phyloP scores from a whole-genome alignment of 1,140 invertebrate genomes.

The Drosophila sproati region DNA sequence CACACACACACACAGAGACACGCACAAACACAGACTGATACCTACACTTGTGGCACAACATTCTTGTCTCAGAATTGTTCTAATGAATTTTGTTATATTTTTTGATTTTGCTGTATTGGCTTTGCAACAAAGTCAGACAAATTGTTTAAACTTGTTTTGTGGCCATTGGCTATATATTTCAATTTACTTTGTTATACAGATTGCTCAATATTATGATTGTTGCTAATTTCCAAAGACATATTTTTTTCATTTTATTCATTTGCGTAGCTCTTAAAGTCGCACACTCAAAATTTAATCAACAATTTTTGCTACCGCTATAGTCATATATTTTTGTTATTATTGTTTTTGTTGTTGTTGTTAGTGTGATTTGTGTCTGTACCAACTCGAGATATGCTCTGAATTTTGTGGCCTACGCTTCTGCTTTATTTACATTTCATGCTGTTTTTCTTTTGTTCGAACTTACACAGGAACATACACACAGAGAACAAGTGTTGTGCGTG shows the following conservation, averaged over 20 bases:
- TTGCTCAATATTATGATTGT: slow-evolving; percentile 62
- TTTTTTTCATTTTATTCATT: background rate
- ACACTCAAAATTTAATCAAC: slow-evolving; percentile 15
- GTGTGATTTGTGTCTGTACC: background rate
- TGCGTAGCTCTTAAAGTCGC: slow-evolving; percentile 6
- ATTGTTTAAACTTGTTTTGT: slow-evolving; percentile 67
- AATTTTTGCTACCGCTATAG: slow-evolving; percentile 5
- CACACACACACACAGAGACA: background rate
- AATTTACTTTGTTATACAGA: slow-evolving; percentile 51
- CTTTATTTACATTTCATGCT: slow-evolving; percentile 40
- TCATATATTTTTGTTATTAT: slow-evolving; percentile 1
- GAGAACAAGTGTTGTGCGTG: too few relatives aligned
- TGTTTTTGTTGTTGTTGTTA: too few relatives aligned
- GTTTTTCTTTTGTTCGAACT: slow-evolving; percentile 35
- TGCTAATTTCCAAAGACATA: slow-evolving; percentile 35
- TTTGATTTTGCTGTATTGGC: slow-evolving; percentile 36
- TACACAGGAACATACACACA: background rate
- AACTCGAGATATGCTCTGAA: slow-evolving; percentile 23
- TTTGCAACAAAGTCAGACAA: slow-evolving; percentile 58
- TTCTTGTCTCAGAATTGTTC: slow-evolving; percentile 76
- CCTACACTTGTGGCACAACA: slow-evolving; percentile 65
- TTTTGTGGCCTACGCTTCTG: slow-evolving; percentile 39
- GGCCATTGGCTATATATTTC: slow-evolving; percentile 42
- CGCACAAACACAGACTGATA: background rate
- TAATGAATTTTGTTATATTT: slow-evolving; percentile 75